These are phyloP conservation scores for Eudyptes chrysolophus DNA, from an alignment of 2,113 vertebrate species.

Conservation along the genomic window DNA sequence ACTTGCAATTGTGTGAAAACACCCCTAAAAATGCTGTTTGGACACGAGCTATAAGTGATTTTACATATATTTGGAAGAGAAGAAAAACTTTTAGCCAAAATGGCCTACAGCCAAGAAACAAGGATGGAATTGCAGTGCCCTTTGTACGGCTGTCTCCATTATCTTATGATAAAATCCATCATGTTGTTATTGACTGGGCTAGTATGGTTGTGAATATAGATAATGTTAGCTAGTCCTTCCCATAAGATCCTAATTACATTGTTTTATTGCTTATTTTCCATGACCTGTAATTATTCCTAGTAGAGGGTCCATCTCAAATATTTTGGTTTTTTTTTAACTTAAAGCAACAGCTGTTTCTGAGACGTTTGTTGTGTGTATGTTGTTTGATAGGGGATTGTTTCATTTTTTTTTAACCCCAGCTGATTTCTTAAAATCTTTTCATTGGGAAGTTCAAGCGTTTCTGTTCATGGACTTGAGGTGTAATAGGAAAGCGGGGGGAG, in stretches of 20 bases:
- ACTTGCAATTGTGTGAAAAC: background rate
- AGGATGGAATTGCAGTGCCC: background rate
- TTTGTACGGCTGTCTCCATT: background rate
- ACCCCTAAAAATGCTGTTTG: background rate
- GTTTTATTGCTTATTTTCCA: background rate
- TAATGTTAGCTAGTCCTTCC: background rate
- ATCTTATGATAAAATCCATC: background rate
- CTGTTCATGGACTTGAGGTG: background rate
- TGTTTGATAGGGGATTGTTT: background rate
- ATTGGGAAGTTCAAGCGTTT: background rate
- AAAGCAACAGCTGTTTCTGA: background rate
- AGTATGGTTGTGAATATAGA: background rate
- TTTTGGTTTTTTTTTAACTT: background rate
- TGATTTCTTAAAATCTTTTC: background rate
- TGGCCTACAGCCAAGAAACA: background rate
- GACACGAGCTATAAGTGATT: background rate
- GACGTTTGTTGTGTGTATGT: background rate
- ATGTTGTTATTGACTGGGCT: background rate
- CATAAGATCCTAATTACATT: background rate
- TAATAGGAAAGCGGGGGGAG: background rate
- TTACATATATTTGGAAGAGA: background rate
- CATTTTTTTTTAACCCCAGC: background rate
- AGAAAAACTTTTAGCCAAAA: background rate
- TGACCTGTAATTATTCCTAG: background rate
- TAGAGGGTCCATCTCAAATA: background rate